phyloP scores from a whole-genome alignment of 2,797 vertebrate species.

The Lepidocolaptes lacrymiger region DNA sequence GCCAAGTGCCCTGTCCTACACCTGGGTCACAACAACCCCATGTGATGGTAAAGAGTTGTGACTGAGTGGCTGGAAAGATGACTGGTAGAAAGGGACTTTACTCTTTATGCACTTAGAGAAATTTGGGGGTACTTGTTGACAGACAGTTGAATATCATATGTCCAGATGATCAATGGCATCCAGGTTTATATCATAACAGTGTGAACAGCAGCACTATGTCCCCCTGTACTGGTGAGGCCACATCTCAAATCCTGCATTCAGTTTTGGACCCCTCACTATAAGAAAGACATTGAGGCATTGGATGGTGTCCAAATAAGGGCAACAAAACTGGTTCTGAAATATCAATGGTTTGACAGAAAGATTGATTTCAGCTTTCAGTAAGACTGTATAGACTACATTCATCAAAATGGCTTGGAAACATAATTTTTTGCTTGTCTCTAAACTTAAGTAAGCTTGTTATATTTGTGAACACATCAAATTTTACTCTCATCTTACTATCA shows the following conservation, averaged over 20 bases:
- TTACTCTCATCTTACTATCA: not conserved
- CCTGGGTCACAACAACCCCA: not conserved
- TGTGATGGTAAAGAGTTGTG: not conserved
- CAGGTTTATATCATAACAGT: not conserved
- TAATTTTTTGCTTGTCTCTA: not conserved
- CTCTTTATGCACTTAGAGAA: not conserved
- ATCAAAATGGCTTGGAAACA: not conserved
- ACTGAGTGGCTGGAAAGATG: not conserved
- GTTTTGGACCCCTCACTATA: not conserved
- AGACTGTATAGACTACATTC: not conserved
- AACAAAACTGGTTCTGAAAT: not conserved
- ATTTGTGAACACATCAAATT: not conserved
- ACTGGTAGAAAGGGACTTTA: not conserved
- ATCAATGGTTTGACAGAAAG: not conserved
- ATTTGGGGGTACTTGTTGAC: not conserved
- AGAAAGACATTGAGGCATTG: not conserved
- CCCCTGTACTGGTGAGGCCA: fast-evolving
- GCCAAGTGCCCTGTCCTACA: not conserved
- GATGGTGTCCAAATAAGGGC: not conserved
- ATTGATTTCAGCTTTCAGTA: not conserved
- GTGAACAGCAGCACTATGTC: not conserved
- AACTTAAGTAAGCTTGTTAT: not conserved
- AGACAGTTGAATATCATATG: not conserved
- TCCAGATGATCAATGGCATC: too few relatives aligned
- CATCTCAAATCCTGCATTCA: not conserved